Base-by-base conservation (phyloP, 2,113 vertebrate genomes). In the Motacilla alba region DNA sequence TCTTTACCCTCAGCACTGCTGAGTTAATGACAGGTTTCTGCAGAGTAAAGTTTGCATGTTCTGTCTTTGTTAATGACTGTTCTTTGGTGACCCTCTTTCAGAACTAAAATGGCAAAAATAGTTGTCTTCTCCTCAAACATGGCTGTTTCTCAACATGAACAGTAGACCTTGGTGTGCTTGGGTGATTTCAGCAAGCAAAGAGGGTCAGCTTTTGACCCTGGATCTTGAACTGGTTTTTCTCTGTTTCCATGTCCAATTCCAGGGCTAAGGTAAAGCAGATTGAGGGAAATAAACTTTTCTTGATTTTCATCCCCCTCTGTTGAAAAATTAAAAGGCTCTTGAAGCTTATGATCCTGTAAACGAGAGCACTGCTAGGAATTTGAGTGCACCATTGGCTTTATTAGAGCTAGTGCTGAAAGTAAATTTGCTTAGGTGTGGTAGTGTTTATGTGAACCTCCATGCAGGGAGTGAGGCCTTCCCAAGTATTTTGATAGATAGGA, bases 301-400 rank as follows among this genome's bases (percentile, higher is more conserved):
- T 64, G 21, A 80, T 72, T 85, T 63, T 80, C 24, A 59, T 37
- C 41, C 39, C 70, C 14, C 19, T 80, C 56, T 0, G 0, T 63
- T 70, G 63, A 35, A 92, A 90, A 90, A 89, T 43, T 69, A 93
- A 83, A 90, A 86, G 46, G 17, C 19, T 83, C n/a, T 83, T 92
- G 63, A 85, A 92, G n/a, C 15, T 86, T 85, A 46, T 82, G 52
- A 81, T 92, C 35, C 68, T 74, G 69, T 30, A 78, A 63, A 92
- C 80, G 69, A 95, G 63, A 92, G 55, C 44, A 49, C 60, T 80
- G 62, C 44, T 63, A 64, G 27, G 76, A 92, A 76, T 73, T 50
- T 30, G 66, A 79, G 58, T 50, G 28, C 49, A 41, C 46, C 64
- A 13, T 27, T 89, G 60, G 49, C 46, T 94, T 85, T 89, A 69